These are phyloP conservation scores for Paramormyrops kingsleyae DNA, from an alignment of 2,113 vertebrate genomes.

Conservation along the genomic window DNA sequence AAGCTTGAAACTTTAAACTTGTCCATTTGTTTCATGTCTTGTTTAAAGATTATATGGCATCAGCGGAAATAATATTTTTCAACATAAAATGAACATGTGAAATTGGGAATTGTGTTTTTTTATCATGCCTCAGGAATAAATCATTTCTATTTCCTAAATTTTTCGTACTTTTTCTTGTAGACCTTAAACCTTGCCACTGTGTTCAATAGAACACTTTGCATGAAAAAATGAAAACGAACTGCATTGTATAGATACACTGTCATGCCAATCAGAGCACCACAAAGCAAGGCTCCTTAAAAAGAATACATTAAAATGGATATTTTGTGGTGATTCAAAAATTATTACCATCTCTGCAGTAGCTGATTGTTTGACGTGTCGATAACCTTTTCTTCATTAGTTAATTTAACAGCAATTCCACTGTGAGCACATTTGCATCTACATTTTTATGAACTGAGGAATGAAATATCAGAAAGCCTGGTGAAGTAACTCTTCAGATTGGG, in stretches of 20 bases:
- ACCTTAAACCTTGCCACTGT: conserved; percentile 16
- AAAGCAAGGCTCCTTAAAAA: neutral
- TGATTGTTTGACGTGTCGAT: conserved; percentile 15
- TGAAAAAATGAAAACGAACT: conserved; percentile 22
- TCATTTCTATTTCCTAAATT: conserved; percentile 20
- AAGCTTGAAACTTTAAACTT: neutral
- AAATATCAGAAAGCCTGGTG: neutral
- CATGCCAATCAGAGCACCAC: conserved; percentile 28
- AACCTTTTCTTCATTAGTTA: conserved; percentile 15
- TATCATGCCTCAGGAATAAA: conserved; percentile 5
- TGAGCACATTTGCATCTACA: neutral
- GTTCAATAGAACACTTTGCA: neutral
- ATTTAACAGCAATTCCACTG: neutral
- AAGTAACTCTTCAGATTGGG: neutral
- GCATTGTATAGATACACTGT: conserved; percentile 23
- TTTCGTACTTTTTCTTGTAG: conserved; percentile 12
- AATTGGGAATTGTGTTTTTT: neutral
- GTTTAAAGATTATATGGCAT: neutral
- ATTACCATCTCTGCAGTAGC: neutral
- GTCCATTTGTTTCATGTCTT: neutral
- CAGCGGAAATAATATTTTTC: neutral
- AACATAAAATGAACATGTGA: neutral
- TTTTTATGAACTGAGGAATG: neutral
- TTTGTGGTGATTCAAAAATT: neutral
- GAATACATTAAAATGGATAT: conserved; percentile 33